Evolutionary conservation across 2,113 vertebrate genomes (phyloP).

Genomic region (Piprites chloris): DNA sequence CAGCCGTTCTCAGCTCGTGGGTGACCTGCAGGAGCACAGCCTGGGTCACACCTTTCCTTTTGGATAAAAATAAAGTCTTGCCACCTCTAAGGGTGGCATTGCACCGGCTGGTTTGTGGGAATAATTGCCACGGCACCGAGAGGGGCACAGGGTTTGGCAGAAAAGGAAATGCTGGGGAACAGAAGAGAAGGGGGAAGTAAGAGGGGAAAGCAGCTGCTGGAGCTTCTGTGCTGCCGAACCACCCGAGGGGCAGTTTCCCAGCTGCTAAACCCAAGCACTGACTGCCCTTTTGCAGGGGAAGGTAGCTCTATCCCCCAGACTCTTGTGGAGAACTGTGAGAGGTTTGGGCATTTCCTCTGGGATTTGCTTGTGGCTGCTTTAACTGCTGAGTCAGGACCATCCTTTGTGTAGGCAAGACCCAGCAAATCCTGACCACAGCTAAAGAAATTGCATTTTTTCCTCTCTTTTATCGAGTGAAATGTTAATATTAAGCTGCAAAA

Average conservation of each 20-base stretch:
- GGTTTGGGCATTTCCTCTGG: neutral
- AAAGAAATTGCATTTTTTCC: neutral
- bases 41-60: too few species aligned
- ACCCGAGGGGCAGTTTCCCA: neutral
- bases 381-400: too few species aligned
- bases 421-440: neutral
- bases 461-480: neutral
- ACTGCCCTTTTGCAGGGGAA: fast-evolving
- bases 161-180: too few species aligned
- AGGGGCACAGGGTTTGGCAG: fast-evolving
- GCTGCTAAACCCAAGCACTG: neutral
- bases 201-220: neutral
- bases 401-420: neutral
- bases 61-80: fast-evolving
- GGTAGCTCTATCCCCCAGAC: fast-evolving
- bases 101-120: neutral
- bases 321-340: neutral
- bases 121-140: fast-evolving
- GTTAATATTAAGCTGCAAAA: neutral
- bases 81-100: too few species aligned
- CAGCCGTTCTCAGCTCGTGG: fast-evolving
- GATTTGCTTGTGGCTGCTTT: neutral
- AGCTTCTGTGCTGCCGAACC: neutral
- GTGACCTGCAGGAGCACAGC: fast-evolving
- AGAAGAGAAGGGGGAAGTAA: neutral